Conservation (phyloP, 1,140 invertebrate genomes). For the Nasonia longicornis region DNA sequence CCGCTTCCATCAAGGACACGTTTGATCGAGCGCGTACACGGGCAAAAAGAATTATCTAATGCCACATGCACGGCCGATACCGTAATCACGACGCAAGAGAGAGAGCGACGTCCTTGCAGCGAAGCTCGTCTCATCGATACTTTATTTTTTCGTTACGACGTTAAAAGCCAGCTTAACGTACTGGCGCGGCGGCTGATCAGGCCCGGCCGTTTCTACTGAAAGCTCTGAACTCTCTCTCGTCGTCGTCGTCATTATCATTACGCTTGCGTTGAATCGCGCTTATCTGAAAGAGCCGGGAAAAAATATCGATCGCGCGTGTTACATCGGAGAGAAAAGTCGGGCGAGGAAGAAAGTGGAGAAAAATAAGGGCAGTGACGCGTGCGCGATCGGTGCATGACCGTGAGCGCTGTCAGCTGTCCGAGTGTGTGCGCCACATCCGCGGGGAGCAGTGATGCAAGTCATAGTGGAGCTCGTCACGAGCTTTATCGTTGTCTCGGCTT, state of each 20-base stretch:
- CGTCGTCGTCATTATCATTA: no score
- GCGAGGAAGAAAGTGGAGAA: neutral
- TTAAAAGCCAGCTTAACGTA: no score
- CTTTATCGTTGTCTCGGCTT: conserved; percentile 13
- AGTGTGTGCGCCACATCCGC: neutral
- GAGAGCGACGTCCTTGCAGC: no score
- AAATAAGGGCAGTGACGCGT: neutral
- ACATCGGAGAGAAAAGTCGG: neutral
- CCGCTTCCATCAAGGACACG: no score
- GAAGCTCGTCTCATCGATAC: no score
- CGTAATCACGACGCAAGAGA: no score
- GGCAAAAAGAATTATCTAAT: no score
- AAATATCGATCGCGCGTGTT: neutral
- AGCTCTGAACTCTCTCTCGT: neutral
- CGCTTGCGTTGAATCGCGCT: no score
- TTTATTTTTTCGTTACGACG: no score
- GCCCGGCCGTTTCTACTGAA: neutral
- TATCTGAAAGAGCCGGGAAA: neutral
- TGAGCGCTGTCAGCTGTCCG: neutral
- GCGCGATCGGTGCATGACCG: neutral
- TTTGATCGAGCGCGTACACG: no score
- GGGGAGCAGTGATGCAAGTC: conserved; percentile 3
- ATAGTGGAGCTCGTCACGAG: neutral
- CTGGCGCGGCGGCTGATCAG: no score
- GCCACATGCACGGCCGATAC: no score